Base-by-base conservation (phyloP, 2,888 invertebrate species). In the Sesamia inferens region DNA sequence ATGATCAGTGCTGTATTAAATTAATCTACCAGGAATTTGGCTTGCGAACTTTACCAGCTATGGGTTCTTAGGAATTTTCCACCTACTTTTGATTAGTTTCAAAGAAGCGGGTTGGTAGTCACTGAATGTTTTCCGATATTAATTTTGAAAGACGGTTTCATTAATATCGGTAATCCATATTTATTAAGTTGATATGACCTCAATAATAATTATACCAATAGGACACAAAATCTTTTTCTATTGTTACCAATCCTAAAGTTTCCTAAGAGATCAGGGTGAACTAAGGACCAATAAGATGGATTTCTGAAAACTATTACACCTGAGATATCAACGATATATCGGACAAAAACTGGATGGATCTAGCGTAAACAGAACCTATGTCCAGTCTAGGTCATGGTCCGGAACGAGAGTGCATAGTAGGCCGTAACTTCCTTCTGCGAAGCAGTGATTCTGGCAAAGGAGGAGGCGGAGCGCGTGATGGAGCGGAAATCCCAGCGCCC, bases 1-100 rank as follows among this genome's bases (percentile, higher is more conserved):
- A 13, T 10, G 44, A 68, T 69, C 42, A 61, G 24, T 55, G 77
- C 55, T 64, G 24, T 78, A 42, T 44, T 48, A 72, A 48, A 64
- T 78, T 59, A 51, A 61, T 66, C 1, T 79, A 51, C 71, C 42
- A 55, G 47, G 77, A 77, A 77, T 71, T 71, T 54, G 42, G n/a
- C 54, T 59, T 39, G 19, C 42, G 5, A 79, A 71, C 42, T 81
- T 62, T 66, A 61, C 47, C 47, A 68, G 54, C 69, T 57, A 31
- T 42, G n/a, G 39, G 24, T 31, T 51, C 59, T 78, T 68, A 65
- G 67, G n/a, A 79, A 77, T 64, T 72, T 77, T 63, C 71, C 68
- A 62, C 58, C 71, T 66, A 68, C 47, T 68, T 79, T 57, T 75
- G 64, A 76, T 79, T 66, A 81, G 58, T 79, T 79, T 51, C 71